phyloP scores from a whole-genome alignment of 2,797 vertebrate species.

The Ctenochaetus hawaiiensis region DNA sequence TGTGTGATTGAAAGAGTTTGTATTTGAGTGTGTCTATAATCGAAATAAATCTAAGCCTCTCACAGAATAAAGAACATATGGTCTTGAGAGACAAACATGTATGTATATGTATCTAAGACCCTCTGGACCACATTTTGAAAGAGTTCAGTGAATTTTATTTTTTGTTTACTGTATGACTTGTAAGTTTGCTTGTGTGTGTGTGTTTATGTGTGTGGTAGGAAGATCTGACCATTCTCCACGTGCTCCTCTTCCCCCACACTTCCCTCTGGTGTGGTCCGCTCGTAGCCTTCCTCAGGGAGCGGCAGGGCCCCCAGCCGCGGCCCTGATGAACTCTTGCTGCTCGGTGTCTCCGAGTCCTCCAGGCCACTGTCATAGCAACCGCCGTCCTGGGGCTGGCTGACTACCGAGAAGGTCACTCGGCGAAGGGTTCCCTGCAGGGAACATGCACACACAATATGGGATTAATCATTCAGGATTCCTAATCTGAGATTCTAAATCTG shows the following conservation, averaged over 20 bases:
- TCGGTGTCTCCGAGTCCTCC: conserved; percentile 98
- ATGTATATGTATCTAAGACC: conserved; percentile 15
- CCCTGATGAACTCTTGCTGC: conserved; percentile 98
- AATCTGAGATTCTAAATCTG: conserved; percentile 78
- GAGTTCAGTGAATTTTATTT: conserved; percentile 4
- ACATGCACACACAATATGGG: conserved; percentile 74
- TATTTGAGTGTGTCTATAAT: conserved; percentile 12
- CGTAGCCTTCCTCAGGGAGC: conserved; percentile 97
- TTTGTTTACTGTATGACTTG: conserved; percentile 38
- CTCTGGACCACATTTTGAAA: conserved; percentile 1
- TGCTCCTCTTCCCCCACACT: conserved; percentile 99
- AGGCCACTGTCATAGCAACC: conserved; percentile 99
- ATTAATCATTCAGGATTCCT: conserved; percentile 81
- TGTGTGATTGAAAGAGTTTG: conserved; percentile 11
- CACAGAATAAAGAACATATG: conserved; percentile 3
- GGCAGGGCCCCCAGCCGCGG: conserved; percentile 96
- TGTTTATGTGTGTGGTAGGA: conserved; percentile 45
- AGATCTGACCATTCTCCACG: conserved; percentile 96
- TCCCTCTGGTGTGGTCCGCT: conserved; percentile 98
- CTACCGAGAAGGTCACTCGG: conserved; percentile 99
- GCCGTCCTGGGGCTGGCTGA: conserved; percentile 96
- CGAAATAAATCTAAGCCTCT: conserved; percentile 31
- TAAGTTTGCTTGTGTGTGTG: conserved; percentile 65
- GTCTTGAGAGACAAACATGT: conserved; percentile 38
- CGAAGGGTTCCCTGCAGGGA: conserved; percentile 91